These are phyloP conservation scores for Molothrus ater DNA, from an alignment of 2,797 vertebrate species.

Conservation along the genomic window DNA sequence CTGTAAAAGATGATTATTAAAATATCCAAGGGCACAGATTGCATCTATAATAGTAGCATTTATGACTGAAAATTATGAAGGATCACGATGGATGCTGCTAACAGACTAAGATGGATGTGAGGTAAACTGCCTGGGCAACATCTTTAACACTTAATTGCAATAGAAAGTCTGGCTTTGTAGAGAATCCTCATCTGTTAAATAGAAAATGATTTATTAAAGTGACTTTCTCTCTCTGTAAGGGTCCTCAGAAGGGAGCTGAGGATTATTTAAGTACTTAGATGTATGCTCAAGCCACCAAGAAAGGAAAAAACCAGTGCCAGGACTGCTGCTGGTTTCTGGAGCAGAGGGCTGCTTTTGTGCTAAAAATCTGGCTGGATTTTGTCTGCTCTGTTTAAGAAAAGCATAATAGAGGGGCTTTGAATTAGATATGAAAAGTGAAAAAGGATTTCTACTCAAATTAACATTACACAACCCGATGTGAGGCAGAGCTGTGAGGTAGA, in stretches of 20 bases:
- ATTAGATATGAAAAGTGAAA: neutral
- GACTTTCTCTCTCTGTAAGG: neutral
- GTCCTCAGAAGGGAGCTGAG: neutral
- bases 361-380: neutral
- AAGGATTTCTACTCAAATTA: neutral
- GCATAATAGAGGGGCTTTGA: neutral
- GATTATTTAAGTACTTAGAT: neutral
- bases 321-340: neutral
- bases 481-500: neutral
- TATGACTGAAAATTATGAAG: neutral
- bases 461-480: rapidly evolving
- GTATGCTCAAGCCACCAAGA: neutral
- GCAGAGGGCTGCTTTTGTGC: neutral
- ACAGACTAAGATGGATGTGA: neutral
- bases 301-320: neutral
- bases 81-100: neutral
- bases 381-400: neutral
- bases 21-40: neutral
- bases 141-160: neutral
- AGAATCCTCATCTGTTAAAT: neutral
- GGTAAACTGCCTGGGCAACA: neutral
- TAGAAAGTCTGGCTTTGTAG: neutral
- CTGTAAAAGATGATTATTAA: neutral
- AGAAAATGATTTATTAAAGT: neutral
- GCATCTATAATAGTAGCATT: neutral